Percentiles rank a stretch among this genome's conserved stretches.
phyloP scores from a whole-genome alignment of 2,888 invertebrate species.

The Cordilura impudica region DNA sequence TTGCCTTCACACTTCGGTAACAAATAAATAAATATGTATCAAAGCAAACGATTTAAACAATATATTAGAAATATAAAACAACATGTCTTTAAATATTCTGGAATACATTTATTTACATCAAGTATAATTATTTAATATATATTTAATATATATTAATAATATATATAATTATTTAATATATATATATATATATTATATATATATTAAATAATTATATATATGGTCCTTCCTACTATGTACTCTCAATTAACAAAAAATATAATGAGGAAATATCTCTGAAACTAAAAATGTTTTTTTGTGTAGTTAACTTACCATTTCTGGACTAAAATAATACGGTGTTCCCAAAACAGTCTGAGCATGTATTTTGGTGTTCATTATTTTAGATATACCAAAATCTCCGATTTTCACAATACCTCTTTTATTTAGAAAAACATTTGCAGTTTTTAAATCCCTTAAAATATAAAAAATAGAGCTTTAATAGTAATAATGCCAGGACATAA shows the following conservation, averaged over 20 bases:
- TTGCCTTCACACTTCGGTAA: constrained; percentile 88
- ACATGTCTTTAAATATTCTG: too few species aligned
- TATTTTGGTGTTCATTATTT: constrained; percentile 83
- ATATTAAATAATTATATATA: too few species aligned
- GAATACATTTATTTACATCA: too few species aligned
- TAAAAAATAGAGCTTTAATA: constrained; percentile 3
- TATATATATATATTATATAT: too few species aligned
- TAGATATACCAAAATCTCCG: constrained; percentile 88
- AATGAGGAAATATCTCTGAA: background rate
- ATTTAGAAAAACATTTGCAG: constrained; percentile 86
- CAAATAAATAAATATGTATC: constrained; percentile 4
- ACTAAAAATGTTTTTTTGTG: too few species aligned
- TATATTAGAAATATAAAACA: too few species aligned
- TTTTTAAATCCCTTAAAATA: constrained; percentile 83
- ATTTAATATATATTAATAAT: too few species aligned
- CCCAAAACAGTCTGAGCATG: constrained; percentile 85
- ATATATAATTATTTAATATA: too few species aligned
- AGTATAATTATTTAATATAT: too few species aligned
- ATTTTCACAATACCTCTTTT: constrained; percentile 83
- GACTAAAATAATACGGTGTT: constrained; percentile 86
- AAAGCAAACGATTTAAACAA: too few species aligned
- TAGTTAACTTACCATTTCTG: constrained; percentile 81
- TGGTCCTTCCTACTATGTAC: too few species aligned
- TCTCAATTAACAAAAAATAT: background rate
- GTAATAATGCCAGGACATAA: too few species aligned